These are phyloP conservation scores for Motacilla tschutschensis DNA, from an alignment of 2,113 vertebrate species.

Conservation along the genomic window DNA sequence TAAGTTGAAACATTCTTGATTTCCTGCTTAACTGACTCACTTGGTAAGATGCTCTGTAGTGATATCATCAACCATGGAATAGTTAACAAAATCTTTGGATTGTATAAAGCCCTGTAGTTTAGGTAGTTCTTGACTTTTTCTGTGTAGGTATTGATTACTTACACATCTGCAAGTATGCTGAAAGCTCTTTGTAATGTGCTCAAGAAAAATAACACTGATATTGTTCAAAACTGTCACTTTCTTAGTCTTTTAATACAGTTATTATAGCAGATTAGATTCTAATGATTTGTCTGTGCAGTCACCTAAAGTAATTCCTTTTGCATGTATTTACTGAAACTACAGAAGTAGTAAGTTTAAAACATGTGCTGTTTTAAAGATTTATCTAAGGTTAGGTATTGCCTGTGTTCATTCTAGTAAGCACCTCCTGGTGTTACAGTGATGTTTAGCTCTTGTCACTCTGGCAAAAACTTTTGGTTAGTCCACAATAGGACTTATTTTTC, in stretches of 20 bases:
- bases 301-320: not conserved
- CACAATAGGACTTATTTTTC: not conserved
- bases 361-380: not conserved
- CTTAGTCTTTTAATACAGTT: not conserved
- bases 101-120: not conserved
- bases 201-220: not conserved
- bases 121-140: not conserved
- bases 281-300: not conserved
- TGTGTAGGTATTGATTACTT: not conserved
- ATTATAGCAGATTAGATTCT: not conserved
- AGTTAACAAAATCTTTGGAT: slow-evolving; percentile 24
- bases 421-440: not conserved
- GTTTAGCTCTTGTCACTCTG: not conserved
- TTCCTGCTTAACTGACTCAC: slow-evolving; percentile 8
- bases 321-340: not conserved
- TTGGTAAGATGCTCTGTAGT: not conserved
- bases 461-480: not conserved
- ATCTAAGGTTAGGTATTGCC: not conserved
- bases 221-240: not conserved
- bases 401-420: not conserved
- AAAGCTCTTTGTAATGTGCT: not conserved
- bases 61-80: not conserved
- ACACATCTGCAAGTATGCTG: not conserved
- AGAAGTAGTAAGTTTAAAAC: not conserved
- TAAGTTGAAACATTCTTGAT: slow-evolving; percentile 26